phyloP scores from a whole-genome alignment of 2,113 vertebrate species.

The Plotosus lineatus region DNA sequence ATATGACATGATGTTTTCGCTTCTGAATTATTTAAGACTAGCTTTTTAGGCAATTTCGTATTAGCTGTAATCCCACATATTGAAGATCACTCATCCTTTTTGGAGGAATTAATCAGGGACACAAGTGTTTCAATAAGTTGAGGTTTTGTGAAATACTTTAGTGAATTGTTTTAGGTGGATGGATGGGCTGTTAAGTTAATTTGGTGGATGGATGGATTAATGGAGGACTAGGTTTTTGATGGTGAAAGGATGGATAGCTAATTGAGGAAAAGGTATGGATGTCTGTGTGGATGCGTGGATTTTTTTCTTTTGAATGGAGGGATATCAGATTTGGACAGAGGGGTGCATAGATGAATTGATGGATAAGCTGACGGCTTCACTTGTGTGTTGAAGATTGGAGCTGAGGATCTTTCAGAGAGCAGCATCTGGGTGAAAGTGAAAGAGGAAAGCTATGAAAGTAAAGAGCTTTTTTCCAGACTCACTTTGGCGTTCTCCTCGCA shows the following conservation, averaged over 20 bases:
- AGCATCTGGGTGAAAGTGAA: constrained; percentile 87
- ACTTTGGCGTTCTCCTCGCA: constrained; percentile 83
- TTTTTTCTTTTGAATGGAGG: too few species aligned
- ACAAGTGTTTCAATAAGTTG: background rate
- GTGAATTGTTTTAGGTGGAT: background rate
- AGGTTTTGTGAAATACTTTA: too few species aligned
- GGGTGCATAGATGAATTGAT: background rate
- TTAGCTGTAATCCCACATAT: background rate
- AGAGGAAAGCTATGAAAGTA: constrained; percentile 82
- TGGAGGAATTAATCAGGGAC: background rate
- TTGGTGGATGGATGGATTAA: too few species aligned
- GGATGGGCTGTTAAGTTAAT: too few species aligned
- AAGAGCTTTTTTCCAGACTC: constrained; percentile 88
- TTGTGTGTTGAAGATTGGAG: constrained; percentile 68
- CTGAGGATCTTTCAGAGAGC: constrained; percentile 80
- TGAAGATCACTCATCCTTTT: background rate
- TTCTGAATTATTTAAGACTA: background rate
- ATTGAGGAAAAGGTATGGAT: too few species aligned
- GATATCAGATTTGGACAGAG: too few species aligned
- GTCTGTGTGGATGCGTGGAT: background rate
- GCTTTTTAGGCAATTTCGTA: background rate
- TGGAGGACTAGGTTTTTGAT: too few species aligned
- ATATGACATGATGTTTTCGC: background rate
- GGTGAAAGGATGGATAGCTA: too few species aligned
- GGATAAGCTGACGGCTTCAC: constrained; percentile 11